Evolutionary conservation across 2,888 invertebrate species (phyloP), one percentile per base, ranked within the genome.

Genomic region (Helleia helle): DNA sequence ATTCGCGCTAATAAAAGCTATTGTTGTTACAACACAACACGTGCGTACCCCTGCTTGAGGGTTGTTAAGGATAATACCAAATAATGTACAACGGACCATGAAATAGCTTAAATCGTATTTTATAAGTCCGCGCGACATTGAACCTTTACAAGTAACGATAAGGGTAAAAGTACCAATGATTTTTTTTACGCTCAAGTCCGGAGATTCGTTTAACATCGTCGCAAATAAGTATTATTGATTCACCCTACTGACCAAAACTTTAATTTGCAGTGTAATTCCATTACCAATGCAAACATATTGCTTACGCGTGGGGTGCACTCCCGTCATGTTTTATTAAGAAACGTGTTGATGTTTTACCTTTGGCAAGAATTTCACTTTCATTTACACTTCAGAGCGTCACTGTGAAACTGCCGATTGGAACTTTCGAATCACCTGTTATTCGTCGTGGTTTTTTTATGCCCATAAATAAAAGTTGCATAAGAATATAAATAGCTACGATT

Each of bases 161-260:
- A n/a, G n/a, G n/a, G n/a, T n/a, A n/a, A n/a, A n/a, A n/a, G n/a
- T n/a, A n/a, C n/a, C n/a, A n/a, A n/a, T n/a, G n/a, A 18, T 11
- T 7, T 7, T 9, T 24, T n/a, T 6, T 9, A 15, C 15, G 25
- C n/a, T 26, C 26, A 13, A 14, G 4, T 22, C 4, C 4, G 18
- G 12, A 34, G 12, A 12, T 34, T 12, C 11, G n/a, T n/a, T 9
- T 34, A 22, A 34, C 3, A 6, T 38, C 57, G 58, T 62, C 59
- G 58, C 61, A 62, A 59, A 53, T 70, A 69, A 71, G 67, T 62
- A 58, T 58, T 68, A 71, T 75, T 68, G 71, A 76, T 70, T 61
- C 58, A 58, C 60, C 60, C 36, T 31, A 7, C 46, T 73, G 72
- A 68, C 72, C 71, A 43, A 55, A 62, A 64, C 65, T 66, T 55